These are phyloP conservation scores for Xyliphius kryptos DNA, from an alignment of 2,113 vertebrate genomes.

Conservation along the genomic window DNA sequence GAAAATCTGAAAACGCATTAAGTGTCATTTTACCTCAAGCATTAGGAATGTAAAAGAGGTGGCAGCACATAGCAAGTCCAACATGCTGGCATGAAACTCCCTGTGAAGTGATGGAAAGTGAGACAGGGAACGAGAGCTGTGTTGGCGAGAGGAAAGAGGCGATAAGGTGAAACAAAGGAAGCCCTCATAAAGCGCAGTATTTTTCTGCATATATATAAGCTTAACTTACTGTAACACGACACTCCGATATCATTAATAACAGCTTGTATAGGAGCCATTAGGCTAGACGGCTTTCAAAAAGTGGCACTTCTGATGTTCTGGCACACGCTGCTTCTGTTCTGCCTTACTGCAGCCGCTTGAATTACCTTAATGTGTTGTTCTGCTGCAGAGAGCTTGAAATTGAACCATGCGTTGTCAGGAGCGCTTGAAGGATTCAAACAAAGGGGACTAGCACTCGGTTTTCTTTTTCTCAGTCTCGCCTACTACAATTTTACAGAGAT, in stretches of 20 bases:
- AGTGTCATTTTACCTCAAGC: constrained; percentile 50
- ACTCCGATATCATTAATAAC: not conserved
- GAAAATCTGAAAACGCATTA: constrained; percentile 57
- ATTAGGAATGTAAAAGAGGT: constrained; percentile 51
- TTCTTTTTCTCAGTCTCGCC: not conserved
- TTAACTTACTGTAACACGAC: not conserved
- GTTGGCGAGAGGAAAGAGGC: constrained; percentile 5
- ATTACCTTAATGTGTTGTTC: constrained; percentile 23
- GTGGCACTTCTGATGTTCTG: not conserved
- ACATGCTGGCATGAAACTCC: constrained; percentile 34
- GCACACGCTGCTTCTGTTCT: not conserved
- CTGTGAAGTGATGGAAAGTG: not conserved
- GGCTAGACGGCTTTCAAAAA: not conserved
- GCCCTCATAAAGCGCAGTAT: not conserved
- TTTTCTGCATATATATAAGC: not conserved
- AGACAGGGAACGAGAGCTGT: constrained; percentile 22
- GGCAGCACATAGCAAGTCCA: constrained; percentile 37
- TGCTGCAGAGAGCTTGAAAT: constrained; percentile 3
- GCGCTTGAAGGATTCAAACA: constrained; percentile 3
- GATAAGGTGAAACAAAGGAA: constrained; percentile 13
- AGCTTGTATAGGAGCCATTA: not conserved
- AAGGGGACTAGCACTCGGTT: not conserved
- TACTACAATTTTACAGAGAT: constrained; percentile 7
- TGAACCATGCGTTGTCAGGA: not conserved
- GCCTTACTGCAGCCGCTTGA: constrained; percentile 1